Base-by-base conservation (phyloP, 2,888 invertebrate genomes). In the Acanthosoma haemorrhoidale region DNA sequence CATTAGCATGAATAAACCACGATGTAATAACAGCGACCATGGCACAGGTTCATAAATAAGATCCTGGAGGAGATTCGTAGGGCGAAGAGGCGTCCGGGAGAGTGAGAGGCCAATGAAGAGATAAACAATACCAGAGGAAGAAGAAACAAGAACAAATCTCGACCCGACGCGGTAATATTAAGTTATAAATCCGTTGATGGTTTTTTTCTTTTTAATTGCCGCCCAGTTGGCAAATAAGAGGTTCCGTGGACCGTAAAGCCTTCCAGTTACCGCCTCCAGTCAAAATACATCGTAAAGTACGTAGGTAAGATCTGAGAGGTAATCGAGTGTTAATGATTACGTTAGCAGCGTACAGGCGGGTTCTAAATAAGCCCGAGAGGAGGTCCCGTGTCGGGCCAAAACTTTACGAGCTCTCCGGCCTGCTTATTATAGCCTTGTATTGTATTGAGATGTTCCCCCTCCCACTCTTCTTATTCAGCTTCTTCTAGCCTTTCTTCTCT, bases 1-100 rank as follows among this genome's bases (percentile, higher is more conserved):
- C 51, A 51, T 51, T 51, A 51, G 25, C 51, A 51, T 51, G 51
- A 51, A 51, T 51, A 51, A 51, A 51, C 51, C 25, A 51, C 51
- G 25, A 6, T 25, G 6, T 11, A 8, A 1, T 51, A 25, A n/a
- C n/a, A n/a, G n/a, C n/a, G n/a, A n/a, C n/a, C n/a, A n/a, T n/a
- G n/a, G n/a, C n/a, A n/a, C n/a, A n/a, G n/a, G 51, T 51, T 51
- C 51, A 51, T 51, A 51, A 51, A 51, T 51, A 51, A 51, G 51
- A 51, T 51, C 51, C n/a, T 0, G 1, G n/a, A 18, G 51, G 29
- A 51, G 51, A 51, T 25, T 51, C 51, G 51, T 21, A n/a, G 21
- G 41, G 18, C 18, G 41, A 18, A 43, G 21, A 43, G 43, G 43
- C 51, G 25, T 51, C 29, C 25, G n/a, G n/a, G n/a, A n/a, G 25